Base-by-base conservation (phyloP, 2,113 vertebrate genomes). In the Motacilla alba region DNA sequence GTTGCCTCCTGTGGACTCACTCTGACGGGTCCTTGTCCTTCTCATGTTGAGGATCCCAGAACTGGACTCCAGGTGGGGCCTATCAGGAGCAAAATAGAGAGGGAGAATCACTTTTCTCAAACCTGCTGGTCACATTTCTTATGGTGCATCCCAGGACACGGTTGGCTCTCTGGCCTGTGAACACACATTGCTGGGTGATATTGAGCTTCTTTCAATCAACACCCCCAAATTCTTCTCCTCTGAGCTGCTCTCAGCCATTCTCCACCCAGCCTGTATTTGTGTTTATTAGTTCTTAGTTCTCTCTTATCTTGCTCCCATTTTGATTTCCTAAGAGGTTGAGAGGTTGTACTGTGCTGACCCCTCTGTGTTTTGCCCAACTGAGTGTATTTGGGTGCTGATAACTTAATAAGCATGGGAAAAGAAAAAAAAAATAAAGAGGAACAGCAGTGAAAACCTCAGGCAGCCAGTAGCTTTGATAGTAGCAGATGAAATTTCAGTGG, bases 401-500 rank as follows among this genome's bases (percentile, higher is more conserved):
- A 39, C 74, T 93, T 80, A 80, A 74, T 85, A 82, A 91, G 17
- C 19, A 23, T 4, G 24, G 31, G 28, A n/a, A 68, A 68, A 20
- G 7, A 49, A 31, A 24, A 49, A 53, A n/a, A 95, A 81, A 26
- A 50, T 26, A 53, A 31, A 41, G 14, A 59, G 69, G 37, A 91
- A 28, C 12, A 58, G 67, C 58, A 53, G 5, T 79, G 39, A 69
- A 90, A 95, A 90, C 37, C 73, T 73, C 52, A 83, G 89, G 50
- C 91, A 93, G 62, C 21, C 46, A 50, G 21, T 20, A 87, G 81
- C 81, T 95, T 93, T 95, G 78, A 85, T 83, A 85, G 70, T 2
- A 91, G 60, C 39, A 74, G 75, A 66, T 66, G 72, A 92, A 83
- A 28, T 93, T 96, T 95, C 92, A 93, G 15, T 80, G 87, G 87